phyloP scores from a whole-genome alignment of 2,888 invertebrate species.

The Leptogaster cylindrica region DNA sequence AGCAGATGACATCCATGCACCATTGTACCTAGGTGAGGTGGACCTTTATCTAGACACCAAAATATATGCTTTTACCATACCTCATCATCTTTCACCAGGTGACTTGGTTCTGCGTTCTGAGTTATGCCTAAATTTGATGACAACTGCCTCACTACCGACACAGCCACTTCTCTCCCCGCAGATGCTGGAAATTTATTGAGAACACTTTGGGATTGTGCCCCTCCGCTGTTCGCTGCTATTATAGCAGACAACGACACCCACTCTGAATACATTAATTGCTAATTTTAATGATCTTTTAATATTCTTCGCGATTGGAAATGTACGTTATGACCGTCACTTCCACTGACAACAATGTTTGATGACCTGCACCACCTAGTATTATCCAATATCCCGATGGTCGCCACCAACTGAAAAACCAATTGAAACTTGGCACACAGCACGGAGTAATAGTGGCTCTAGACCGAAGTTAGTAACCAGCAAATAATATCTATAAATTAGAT shows the following conservation, averaged over 20 bases:
- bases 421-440: too few species aligned
- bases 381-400: too few species aligned
- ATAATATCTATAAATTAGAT: too few species aligned
- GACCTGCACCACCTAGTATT: constrained; percentile 10
- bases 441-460: too few species aligned
- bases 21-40: constrained; percentile 74
- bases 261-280: constrained; percentile 65
- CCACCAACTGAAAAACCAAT: too few species aligned
- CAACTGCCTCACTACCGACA: constrained; percentile 68
- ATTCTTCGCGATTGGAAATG: not conserved
- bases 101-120: constrained; percentile 83
- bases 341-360: constrained; percentile 14
- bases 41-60: not conserved
- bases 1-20: constrained; percentile 88
- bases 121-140: constrained; percentile 72
- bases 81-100: constrained; percentile 82
- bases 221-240: constrained; percentile 62
- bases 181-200: constrained; percentile 68
- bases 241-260: constrained; percentile 65
- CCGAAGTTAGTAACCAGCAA: too few species aligned
- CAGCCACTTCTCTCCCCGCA: constrained; percentile 69
- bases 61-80: constrained; percentile 61
- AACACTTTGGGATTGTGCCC: constrained; percentile 65
- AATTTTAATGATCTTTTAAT: not conserved
- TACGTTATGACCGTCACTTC: too few species aligned